Base-by-base conservation (phyloP, 2,888 invertebrate genomes). In the Monochamus alternatus region DNA sequence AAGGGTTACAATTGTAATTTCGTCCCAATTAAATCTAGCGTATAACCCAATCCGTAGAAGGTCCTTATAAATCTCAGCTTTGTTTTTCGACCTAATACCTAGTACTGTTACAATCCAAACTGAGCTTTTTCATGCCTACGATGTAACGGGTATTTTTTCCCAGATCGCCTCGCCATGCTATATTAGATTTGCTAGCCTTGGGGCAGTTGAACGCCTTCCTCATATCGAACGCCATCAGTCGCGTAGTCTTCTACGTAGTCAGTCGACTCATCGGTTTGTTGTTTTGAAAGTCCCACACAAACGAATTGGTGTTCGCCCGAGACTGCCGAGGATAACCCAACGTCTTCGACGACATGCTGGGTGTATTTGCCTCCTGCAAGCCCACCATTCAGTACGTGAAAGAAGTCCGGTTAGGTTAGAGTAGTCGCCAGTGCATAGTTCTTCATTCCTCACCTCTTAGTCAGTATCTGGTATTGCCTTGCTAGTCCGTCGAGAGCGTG, bases 361-460 rank as follows among this genome's bases (percentile, higher is more conserved):
- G 52, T 14, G 55, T 32, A 9, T 67, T 67, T 14, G 8, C 38
- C 14, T 43, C 43, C 30, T 68, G 68, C 38, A 38, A 59, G 58
- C 59, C 68, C 58, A 59, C 58, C 43, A 59, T 22, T 55, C 58
- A 22, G 59, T 67, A 44, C 31, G 68, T 68, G 68, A 59, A 60
- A 69, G 69, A 59, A 60, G 67, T 68, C 74, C 59, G 68, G 67
- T 74, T 74, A 43, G 67, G 67, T 62, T 51, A 67, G 74, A 62
- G 59, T 32, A 10, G 44, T 60, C 10, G 60, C 38, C 60, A 12
- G 10, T 43, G 52, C 51, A 60, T 60, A 60, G 69, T 31, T 65
- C 60, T 47, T 59, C 69, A 69, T 69, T 69, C 69, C 69, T 62
- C 31, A 69, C 60, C 47, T 60, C 47, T 69, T 69, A 69, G 69